Evolutionary conservation across 2,113 vertebrate species (phyloP).

Genomic region (Ictalurus punctatus): DNA sequence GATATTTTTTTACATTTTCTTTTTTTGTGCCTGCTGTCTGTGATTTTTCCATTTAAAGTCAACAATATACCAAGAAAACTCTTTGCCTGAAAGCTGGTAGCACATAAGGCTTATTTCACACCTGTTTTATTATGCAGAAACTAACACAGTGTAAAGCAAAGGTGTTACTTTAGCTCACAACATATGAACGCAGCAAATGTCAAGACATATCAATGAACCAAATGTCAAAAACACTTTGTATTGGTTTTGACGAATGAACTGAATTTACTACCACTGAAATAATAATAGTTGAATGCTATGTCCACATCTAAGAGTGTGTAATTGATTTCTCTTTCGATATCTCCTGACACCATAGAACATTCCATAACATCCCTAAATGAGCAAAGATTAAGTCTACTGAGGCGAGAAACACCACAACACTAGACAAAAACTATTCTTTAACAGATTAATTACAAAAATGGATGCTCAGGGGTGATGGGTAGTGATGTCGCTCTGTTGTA

Average conservation of each 20-base stretch:
- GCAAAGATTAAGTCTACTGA: not conserved
- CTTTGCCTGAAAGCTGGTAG: not conserved
- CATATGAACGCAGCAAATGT: not conserved
- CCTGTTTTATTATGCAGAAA: constrained; percentile 4
- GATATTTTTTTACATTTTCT: not conserved
- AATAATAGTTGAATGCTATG: not conserved
- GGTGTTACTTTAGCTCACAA: constrained; percentile 10
- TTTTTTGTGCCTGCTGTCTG: not conserved
- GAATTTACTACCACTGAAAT: not conserved
- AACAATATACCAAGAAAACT: not conserved
- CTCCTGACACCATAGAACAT: constrained; percentile 13
- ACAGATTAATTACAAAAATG: not conserved
- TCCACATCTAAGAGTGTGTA: not conserved
- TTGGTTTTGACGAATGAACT: not conserved
- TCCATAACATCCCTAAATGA: constrained; percentile 2
- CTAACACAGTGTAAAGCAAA: not conserved
- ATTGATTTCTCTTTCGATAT: constrained; percentile 35
- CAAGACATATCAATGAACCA: not conserved
- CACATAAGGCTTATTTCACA: constrained; percentile 27
- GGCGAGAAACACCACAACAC: constrained; percentile 25
- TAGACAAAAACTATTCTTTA: constrained; percentile 19
- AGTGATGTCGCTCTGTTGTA: not conserved
- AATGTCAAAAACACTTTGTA: not conserved
- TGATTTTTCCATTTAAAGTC: not conserved
- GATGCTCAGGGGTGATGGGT: not conserved